A percentile compares a stretch with the other conserved stretches of the same genome.
Evolutionary conservation across 2,797 vertebrate genomes (phyloP).

Genomic region (Taenioides sp.): DNA sequence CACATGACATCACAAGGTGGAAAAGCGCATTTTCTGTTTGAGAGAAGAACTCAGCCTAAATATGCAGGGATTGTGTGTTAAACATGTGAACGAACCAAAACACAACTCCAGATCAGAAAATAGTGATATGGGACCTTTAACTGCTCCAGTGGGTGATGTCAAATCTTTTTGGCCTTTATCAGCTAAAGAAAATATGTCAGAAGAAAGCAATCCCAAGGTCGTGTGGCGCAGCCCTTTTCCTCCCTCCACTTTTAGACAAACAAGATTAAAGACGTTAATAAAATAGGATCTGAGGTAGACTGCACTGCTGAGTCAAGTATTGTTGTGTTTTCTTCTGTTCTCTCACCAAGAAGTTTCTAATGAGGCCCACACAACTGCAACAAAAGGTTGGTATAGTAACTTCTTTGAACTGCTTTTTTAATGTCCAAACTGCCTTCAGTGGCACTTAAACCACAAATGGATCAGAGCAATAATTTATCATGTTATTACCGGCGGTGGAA

Average conservation of each 20-base stretch:
- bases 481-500: not conserved
- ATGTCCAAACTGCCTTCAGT: not conserved
- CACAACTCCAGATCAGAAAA: no score
- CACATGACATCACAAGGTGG: no score
- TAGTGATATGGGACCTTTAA: not conserved
- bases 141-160: not conserved
- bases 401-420: not conserved
- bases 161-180: conserved; percentile 24
- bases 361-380: conserved; percentile 9
- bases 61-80: no score
- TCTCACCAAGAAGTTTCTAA: conserved; percentile 1
- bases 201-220: conserved; percentile 42
- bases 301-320: not conserved
- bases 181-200: conserved; percentile 18
- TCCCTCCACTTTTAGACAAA: not conserved
- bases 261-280: conserved; percentile 40
- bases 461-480: not conserved
- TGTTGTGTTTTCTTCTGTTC: not conserved
- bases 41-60: no score
- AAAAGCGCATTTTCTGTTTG: no score
- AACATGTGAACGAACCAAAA: no score
- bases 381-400: conserved; percentile 35
- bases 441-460: not conserved
- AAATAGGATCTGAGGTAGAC: conserved; percentile 9
- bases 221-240: not conserved